These are phyloP conservation scores for Pandion haliaetus DNA, from an alignment of 2,113 vertebrate species.

Conservation along the genomic window DNA sequence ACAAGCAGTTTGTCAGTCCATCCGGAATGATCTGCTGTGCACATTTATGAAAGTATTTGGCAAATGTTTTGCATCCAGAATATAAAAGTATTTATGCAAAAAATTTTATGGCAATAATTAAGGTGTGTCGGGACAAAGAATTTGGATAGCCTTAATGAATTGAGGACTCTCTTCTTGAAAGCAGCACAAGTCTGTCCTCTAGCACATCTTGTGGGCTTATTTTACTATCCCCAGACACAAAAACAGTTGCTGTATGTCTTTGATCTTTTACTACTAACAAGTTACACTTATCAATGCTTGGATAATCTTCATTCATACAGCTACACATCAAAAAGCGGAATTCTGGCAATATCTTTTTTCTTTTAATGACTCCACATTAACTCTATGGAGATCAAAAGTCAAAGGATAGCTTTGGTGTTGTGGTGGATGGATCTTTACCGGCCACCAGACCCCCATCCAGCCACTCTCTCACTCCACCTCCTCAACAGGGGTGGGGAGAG, in stretches of 20 bases:
- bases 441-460: neutral
- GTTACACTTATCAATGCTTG: neutral
- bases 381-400: neutral
- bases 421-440: neutral
- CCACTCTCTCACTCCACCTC: rapidly evolving
- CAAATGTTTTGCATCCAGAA: neutral
- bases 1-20: neutral
- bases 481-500: neutral
- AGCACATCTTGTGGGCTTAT: neutral
- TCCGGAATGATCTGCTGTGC: neutral
- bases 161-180: neutral
- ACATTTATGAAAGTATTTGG: neutral
- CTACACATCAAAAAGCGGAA: neutral
- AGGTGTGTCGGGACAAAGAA: neutral
- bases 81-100: neutral
- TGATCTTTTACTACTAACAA: neutral
- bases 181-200: neutral
- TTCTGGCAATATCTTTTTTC: neutral
- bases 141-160: neutral
- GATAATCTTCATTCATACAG: neutral
- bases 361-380: neutral
- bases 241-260: neutral
- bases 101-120: neutral
- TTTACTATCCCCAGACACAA: neutral
- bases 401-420: neutral